Evolutionary conservation across 2,797 vertebrate species (phyloP), one percentile per base, ranked within the genome.

Genomic region (Sebastes itinus): DNA sequence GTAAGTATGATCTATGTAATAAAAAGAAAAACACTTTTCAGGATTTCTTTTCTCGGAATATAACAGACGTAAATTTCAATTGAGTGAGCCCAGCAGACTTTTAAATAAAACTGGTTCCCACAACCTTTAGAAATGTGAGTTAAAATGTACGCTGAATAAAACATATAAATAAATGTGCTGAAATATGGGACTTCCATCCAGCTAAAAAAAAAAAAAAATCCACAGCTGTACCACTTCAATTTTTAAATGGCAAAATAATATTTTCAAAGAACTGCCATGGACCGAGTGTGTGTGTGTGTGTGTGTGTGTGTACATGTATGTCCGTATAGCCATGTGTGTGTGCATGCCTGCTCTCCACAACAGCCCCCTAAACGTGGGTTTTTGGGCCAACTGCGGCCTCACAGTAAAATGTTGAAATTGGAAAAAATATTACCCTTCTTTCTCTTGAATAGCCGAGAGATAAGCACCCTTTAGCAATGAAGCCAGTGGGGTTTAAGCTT

Each of bases 391-490:
- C 85, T 86, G 81, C 77, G 78, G 90, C 77, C 91, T 62, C 68
- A 91, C 77, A 91, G 92, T 92, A 90, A 94, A 94, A 93, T 94
- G 91, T 91, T 87, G 91, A 93, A 93, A 95, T 92, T 93, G 94
- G 94, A 95, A 95, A 94, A 95, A 95, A 96, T 94, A 94, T 92
- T 85, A 92, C 82, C 85, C 91, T 89, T 93, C 90, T 95, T 92
- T 92, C 85, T 89, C 82, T 87, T 95, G 93, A 96, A 96, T 94
- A 93, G 94, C 83, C 55, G 67, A 75, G 82, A 94, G 95, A 96
- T 96, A 96, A 96, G 95, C 94, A 93, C 91, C 93, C 92, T 95
- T 95, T 94, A 92, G 92, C 94, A 92, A 93, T 87, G 93, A 93
- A 95, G 91, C 92, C 91, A 87, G 86, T 88, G 84, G 87, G 94